phyloP scores from a whole-genome alignment of 2,888 invertebrate species.

The Synanthedon vespiformis region DNA sequence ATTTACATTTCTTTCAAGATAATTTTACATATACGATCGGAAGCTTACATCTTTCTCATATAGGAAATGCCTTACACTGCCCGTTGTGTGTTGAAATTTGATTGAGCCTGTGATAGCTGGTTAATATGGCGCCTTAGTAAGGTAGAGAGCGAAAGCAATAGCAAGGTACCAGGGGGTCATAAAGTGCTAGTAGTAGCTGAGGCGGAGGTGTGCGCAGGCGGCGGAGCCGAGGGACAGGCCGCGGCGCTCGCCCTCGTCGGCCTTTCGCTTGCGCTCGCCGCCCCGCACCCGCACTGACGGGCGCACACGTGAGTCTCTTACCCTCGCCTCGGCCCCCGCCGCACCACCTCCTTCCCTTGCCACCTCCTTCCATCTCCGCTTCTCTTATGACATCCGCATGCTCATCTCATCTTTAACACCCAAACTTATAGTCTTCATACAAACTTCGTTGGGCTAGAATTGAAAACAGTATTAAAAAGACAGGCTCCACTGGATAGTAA shows the following conservation, averaged over 20 bases:
- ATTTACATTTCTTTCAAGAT: no score
- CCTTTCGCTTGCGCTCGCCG: constrained; percentile 54
- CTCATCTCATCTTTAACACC: no score
- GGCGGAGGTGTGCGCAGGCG: constrained; percentile 52
- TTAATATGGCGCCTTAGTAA: neutral
- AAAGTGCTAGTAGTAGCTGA: constrained; percentile 1
- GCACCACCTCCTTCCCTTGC: constrained; percentile 1
- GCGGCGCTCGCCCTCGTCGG: constrained; percentile 47
- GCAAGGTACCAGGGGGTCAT: neutral
- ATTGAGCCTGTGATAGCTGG: neutral
- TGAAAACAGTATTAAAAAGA: no score
- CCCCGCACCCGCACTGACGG: constrained; percentile 62
- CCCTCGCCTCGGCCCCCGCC: constrained; percentile 8
- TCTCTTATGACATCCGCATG: neutral
- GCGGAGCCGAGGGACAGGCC: constrained; percentile 46
- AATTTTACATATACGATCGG: no score
- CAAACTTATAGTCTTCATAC: no score
- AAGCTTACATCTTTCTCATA: no score
- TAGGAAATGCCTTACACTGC: neutral
- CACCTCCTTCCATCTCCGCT: neutral
- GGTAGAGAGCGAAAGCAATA: neutral
- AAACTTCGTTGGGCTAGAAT: no score
- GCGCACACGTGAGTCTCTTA: constrained; percentile 56
- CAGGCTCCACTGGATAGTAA: no score
- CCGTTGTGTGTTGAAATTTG: no score